Evolutionary conservation across 2,888 invertebrate species (phyloP).

Genomic region (Ischnus inquisitorius): DNA sequence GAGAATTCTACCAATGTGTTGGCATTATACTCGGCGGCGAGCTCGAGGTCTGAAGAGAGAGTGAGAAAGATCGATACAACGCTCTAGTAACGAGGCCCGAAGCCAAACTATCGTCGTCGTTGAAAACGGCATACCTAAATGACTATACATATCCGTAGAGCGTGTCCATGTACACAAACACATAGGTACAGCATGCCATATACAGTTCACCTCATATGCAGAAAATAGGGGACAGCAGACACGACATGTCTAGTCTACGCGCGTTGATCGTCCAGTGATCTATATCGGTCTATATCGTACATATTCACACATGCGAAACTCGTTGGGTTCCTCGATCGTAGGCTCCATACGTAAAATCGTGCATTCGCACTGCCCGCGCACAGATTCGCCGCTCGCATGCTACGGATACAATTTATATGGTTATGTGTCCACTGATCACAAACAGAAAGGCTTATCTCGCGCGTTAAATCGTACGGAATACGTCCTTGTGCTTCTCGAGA

Average conservation of each 20-base stretch:
- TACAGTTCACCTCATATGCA: background rate
- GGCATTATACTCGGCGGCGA: constrained; percentile 42
- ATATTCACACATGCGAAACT: constrained; percentile 3
- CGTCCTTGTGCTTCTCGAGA: background rate
- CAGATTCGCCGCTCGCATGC: constrained; percentile 7
- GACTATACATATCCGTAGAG: constrained; percentile 16
- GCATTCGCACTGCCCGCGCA: constrained; percentile 4
- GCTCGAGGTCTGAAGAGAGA: constrained; percentile 17
- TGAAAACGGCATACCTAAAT: constrained; percentile 69
- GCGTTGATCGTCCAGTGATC: constrained; percentile 21
- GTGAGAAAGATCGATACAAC: constrained; percentile 77
- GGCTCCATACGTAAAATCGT: constrained; percentile 24
- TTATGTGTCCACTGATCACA: background rate
- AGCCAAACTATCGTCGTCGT: constrained; percentile 77
- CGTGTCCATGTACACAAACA: constrained; percentile 16
- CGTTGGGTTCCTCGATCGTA: background rate
- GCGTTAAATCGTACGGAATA: background rate
- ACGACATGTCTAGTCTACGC: constrained; percentile 43
- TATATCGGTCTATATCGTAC: background rate
- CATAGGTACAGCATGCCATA: constrained; percentile 12
- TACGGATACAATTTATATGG: constrained; percentile 43
- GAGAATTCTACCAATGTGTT: constrained; percentile 53
- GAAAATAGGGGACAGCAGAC: constrained; percentile 32
- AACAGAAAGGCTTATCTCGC: background rate
- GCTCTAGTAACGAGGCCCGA: constrained; percentile 73